A percentile compares a stretch with the other conserved stretches of the same genome.
Evolutionary conservation across 2,888 invertebrate genomes (phyloP).

Genomic region (Scaptomyza parva): DNA sequence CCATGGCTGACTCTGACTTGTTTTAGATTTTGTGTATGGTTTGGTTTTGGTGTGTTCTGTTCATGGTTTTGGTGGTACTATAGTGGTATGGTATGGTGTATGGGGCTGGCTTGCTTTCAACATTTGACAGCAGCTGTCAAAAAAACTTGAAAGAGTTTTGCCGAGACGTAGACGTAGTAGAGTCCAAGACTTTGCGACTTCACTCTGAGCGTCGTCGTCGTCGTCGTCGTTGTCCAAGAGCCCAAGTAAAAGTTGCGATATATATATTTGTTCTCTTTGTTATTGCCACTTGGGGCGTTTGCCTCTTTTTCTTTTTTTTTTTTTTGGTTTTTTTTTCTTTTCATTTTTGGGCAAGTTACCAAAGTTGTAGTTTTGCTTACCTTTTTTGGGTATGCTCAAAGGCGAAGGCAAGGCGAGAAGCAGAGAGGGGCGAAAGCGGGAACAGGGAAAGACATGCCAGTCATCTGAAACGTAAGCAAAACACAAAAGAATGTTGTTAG

Average conservation of each 20-base stretch:
- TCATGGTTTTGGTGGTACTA: conserved; percentile 6
- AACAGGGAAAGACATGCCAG: conserved; percentile 15
- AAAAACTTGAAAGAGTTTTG: conserved; percentile 78
- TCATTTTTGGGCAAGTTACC: conserved; percentile 43
- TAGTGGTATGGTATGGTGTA: conserved; percentile 5
- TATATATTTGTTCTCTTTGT: conserved; percentile 72
- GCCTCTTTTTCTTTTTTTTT: conserved; percentile 29
- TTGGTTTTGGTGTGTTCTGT: conserved; percentile 53
- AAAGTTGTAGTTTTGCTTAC: conserved; percentile 55
- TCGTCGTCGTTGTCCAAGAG: too few relatives aligned
- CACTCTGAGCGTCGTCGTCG: conserved; percentile 42
- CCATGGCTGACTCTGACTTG: conserved; percentile 68
- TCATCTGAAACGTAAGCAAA: conserved; percentile 39
- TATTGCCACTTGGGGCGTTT: conserved; percentile 67
- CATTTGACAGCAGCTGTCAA: conserved; percentile 80
- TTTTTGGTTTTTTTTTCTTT: conserved; percentile 28
- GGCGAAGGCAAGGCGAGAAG: background rate
- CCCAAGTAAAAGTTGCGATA: conserved; percentile 66
- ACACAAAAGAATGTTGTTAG: conserved; percentile 22
- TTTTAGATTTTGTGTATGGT: conserved; percentile 75
- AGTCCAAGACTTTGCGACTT: conserved; percentile 48
- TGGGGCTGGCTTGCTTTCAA: conserved; percentile 68
- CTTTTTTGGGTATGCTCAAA: conserved; percentile 19
- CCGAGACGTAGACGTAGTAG: conserved; percentile 72
- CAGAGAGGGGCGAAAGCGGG: background rate